Evolutionary conservation across 2,888 invertebrate genomes (phyloP).

Genomic region (Aethes cnicana): DNA sequence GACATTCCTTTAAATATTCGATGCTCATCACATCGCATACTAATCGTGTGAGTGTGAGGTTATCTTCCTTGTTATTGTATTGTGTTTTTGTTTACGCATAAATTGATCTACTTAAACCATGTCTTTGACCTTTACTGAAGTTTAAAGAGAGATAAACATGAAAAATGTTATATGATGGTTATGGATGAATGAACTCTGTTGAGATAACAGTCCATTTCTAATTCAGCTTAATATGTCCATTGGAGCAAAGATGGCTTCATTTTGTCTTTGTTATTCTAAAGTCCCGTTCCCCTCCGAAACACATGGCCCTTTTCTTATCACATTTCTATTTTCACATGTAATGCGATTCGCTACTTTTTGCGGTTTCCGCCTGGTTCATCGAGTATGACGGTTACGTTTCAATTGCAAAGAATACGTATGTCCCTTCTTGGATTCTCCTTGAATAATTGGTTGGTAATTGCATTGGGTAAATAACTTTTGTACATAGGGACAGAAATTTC

Average conservation of each 20-base stretch:
- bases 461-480: constrained; percentile 38
- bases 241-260: constrained; percentile 11
- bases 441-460: constrained; percentile 45
- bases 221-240: constrained; percentile 7
- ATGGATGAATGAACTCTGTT: constrained; percentile 26
- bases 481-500: constrained; percentile 44
- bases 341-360: constrained; percentile 74
- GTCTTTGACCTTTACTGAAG: constrained; percentile 12
- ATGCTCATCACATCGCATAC: constrained; percentile 7
- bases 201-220: constrained; percentile 16
- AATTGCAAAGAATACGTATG: constrained; percentile 60
- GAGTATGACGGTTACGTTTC: constrained; percentile 78
- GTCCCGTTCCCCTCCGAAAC: constrained; percentile 12
- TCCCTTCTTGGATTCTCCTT: constrained; percentile 52
- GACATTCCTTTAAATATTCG: not conserved
- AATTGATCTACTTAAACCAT: constrained; percentile 1
- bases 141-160: constrained; percentile 11
- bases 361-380: constrained; percentile 76
- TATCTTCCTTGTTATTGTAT: constrained; percentile 8
- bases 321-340: constrained; percentile 61
- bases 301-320: constrained; percentile 39
- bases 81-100: constrained; percentile 17
- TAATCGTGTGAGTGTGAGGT: constrained; percentile 22
- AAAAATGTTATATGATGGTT: constrained; percentile 8
- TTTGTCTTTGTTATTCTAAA: constrained; percentile 26